These are phyloP conservation scores for Phymatocera aterrima DNA, from an alignment of 2,888 invertebrate genomes.

Conservation along the genomic window DNA sequence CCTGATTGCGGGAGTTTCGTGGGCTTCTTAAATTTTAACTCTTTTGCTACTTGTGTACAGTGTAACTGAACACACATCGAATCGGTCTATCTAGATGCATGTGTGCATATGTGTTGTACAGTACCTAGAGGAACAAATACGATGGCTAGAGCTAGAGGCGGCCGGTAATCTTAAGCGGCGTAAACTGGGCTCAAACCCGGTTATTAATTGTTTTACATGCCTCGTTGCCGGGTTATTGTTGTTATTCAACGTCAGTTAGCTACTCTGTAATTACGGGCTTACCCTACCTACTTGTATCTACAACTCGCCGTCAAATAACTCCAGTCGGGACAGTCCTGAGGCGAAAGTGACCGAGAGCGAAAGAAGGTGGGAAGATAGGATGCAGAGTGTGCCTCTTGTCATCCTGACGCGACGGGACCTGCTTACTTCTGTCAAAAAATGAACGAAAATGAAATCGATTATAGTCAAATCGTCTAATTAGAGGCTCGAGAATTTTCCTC, in stretches of 20 bases:
- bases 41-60: not conserved
- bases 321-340: slow-evolving; percentile 7
- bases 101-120: not conserved
- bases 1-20: too few species aligned
- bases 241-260: slow-evolving; percentile 40
- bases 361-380: not conserved
- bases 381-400: not conserved
- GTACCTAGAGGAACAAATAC: not conserved
- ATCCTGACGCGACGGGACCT: not conserved
- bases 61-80: not conserved
- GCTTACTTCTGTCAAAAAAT: not conserved
- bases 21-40: not conserved
- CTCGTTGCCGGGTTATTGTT: slow-evolving; percentile 42
- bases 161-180: slow-evolving; percentile 19
- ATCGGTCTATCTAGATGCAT: not conserved
- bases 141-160: not conserved
- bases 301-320: slow-evolving; percentile 13
- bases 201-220: slow-evolving; percentile 41
- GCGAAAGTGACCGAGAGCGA: not conserved
- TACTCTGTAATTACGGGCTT: slow-evolving; percentile 38
- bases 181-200: slow-evolving; percentile 30
- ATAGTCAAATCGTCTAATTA: not conserved
- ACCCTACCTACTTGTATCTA: slow-evolving; percentile 18
- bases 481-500: not conserved
- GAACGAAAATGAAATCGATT: not conserved